A percentile compares a stretch with the other conserved stretches of the same genome.
These are phyloP conservation scores for Sesia bembeciformis DNA, from an alignment of 2,888 invertebrate genomes.

Conservation along the genomic window DNA sequence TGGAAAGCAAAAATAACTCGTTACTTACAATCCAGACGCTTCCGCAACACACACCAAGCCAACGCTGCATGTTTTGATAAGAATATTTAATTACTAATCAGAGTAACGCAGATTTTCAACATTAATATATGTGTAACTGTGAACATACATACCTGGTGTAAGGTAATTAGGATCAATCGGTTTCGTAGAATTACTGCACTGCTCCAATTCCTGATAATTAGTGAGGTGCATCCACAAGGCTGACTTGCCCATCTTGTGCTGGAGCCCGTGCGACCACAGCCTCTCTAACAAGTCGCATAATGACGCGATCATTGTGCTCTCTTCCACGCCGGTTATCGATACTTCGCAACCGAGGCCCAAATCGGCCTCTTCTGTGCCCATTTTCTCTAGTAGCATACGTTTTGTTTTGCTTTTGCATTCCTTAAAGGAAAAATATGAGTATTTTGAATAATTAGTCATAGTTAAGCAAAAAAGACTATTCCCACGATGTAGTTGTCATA, in stretches of 20 bases:
- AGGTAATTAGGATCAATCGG: constrained; percentile 70
- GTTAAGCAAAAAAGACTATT: too few relatives aligned
- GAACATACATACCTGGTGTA: constrained; percentile 56
- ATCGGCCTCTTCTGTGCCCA: constrained; percentile 97
- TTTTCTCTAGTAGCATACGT: constrained; percentile 98
- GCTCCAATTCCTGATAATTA: constrained; percentile 90
- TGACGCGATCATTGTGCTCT: constrained; percentile 98
- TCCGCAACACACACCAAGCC: constrained; percentile 94
- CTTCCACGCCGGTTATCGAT: constrained; percentile 85
- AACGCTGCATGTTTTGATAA: constrained; percentile 78
- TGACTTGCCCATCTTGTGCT: constrained; percentile 96
- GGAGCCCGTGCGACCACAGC: constrained; percentile 98
- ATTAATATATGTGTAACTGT: constrained; percentile 1
- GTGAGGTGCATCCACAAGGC: constrained; percentile 97
- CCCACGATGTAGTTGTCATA: too few relatives aligned
- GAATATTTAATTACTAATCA: too few relatives aligned
- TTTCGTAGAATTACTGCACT: constrained; percentile 71
- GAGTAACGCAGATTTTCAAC: too few relatives aligned
- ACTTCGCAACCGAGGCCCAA: constrained; percentile 90
- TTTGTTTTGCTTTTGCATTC: constrained; percentile 97
- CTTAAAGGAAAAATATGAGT: constrained; percentile 42
- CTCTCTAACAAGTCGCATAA: constrained; percentile 97
- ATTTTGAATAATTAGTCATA: too few relatives aligned
- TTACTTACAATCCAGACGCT: constrained; percentile 92
- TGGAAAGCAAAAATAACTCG: too few relatives aligned